Conservation (phyloP, 2,113 vertebrate species). For the Murina feae region DNA sequence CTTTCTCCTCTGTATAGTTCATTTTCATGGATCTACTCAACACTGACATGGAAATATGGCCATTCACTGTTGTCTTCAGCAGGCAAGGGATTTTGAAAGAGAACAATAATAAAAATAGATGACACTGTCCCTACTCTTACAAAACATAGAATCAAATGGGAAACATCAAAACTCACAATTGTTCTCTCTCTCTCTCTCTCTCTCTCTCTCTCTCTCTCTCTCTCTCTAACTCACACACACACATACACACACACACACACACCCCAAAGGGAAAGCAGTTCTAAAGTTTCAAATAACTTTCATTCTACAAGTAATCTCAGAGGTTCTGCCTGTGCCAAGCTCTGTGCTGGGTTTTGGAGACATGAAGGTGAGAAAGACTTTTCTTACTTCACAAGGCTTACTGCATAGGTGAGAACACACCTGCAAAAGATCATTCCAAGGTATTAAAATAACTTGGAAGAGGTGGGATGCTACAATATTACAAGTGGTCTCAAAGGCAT, state of each 20-base stretch:
- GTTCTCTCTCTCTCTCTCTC: not conserved
- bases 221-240: not conserved
- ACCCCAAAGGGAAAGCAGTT: not conserved
- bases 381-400: not conserved
- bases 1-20: not conserved
- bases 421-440: not conserved
- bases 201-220: not conserved
- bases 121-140: not conserved
- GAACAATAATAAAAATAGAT: not conserved
- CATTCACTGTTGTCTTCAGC: not conserved
- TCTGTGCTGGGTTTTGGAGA: not conserved
- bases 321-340: not conserved
- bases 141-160: not conserved
- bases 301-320: not conserved
- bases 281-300: not conserved
- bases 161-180: not conserved
- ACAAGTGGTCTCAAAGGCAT: not conserved
- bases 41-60: not conserved
- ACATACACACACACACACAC: not conserved
- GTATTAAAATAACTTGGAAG: too few relatives aligned
- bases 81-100: not conserved
- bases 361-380: not conserved
- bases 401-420: not conserved
- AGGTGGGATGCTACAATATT: not conserved
- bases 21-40: not conserved